A percentile compares a stretch with the other conserved stretches of the same genome.
These are phyloP conservation scores for Rhinophrynus dorsalis DNA, from an alignment of 2,797 vertebrate species.

Conservation along the genomic window DNA sequence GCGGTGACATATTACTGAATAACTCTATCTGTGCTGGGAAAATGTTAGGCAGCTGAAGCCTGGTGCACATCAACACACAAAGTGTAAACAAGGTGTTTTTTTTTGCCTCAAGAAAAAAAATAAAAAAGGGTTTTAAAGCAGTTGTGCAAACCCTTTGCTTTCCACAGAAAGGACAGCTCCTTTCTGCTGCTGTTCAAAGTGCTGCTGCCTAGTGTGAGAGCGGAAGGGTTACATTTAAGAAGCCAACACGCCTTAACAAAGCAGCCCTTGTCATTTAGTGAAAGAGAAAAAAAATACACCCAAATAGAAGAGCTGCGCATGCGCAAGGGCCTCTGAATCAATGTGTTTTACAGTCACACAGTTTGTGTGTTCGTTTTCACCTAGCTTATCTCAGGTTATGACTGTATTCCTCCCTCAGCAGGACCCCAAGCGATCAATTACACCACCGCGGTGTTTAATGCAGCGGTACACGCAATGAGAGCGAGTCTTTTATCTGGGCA, in stretches of 20 bases:
- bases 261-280: slow-evolving; percentile 27
- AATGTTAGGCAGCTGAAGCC: no score
- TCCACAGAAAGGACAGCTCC: not conserved
- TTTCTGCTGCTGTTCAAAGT: not conserved
- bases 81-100: no score
- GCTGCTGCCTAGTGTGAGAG: not conserved
- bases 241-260: slow-evolving; percentile 25
- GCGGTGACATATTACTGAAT: no score
- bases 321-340: not conserved
- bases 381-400: no score
- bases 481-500: no score
- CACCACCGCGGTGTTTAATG: no score
- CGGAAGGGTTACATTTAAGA: not conserved
- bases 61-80: no score
- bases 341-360: not conserved
- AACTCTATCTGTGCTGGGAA: no score
- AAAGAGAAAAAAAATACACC: not conserved
- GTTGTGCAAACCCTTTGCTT: no score
- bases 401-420: not conserved
- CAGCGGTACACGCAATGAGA: no score
- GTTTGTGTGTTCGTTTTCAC: not conserved
- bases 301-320: not conserved
- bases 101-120: no score
- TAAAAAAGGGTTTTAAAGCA: no score
- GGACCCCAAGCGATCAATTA: not conserved